Percentiles rank a stretch among this genome's conserved stretches.
Evolutionary conservation across 2,113 vertebrate genomes (phyloP).

Genomic region (Cathartes aura): DNA sequence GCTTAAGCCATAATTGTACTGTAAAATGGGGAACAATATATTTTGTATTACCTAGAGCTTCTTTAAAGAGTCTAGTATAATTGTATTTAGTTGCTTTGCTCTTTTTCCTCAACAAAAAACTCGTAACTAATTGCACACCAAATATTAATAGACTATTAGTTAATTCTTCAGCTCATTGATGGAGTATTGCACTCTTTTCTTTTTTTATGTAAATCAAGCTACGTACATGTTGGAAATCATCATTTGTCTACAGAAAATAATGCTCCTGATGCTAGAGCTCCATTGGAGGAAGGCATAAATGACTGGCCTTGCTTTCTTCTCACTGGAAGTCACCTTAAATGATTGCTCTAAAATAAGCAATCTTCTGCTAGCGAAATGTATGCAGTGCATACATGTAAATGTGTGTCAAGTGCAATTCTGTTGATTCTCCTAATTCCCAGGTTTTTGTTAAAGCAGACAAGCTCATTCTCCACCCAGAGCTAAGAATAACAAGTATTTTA

Average conservation of each 20-base stretch:
- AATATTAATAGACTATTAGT: neutral
- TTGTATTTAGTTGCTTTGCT: neutral
- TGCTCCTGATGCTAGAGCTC: neutral
- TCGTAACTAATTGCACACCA: neutral
- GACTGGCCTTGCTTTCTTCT: neutral
- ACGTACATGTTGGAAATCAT: neutral
- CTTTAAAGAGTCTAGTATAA: neutral
- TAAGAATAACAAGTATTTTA: neutral
- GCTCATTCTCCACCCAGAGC: neutral
- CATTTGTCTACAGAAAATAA: neutral
- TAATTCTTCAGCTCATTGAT: neutral
- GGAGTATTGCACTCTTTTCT: neutral
- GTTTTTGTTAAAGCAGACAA: neutral
- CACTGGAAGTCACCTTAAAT: neutral
- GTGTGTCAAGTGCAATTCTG: neutral
- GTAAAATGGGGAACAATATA: neutral
- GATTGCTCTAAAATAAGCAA: neutral
- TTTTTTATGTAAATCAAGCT: neutral
- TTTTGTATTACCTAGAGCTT: neutral
- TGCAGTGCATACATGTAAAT: accelerated
- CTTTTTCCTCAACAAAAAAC: neutral
- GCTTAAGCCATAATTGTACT: neutral
- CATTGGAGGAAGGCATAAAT: neutral
- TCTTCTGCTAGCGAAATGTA: neutral
- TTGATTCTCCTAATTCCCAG: neutral